Base-by-base conservation (phyloP, 2,797 vertebrate genomes). In the Platyrinchus mystaceus region DNA sequence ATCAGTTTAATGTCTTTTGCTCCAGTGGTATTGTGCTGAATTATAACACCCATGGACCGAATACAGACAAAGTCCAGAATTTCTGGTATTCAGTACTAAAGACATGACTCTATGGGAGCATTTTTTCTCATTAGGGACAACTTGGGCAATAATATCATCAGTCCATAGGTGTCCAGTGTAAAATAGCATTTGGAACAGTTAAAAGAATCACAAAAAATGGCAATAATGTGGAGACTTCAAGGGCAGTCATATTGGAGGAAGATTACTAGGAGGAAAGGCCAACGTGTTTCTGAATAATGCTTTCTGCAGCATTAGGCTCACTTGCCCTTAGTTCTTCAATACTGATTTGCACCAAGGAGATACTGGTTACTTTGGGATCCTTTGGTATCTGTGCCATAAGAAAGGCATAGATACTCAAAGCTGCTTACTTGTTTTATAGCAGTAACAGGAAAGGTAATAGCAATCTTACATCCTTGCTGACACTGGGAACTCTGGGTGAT, bases 61-160 rank as follows among this genome's bases (percentile, higher is more conserved):
- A 85, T 24, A 74, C 18, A 90, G 83, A 69, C 12, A 88, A 85
- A 70, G 7, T 59, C 63, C 63, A 62, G 47, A 73, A 75, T 79
- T 89, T 96, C 19, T 62, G 36, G 23, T 46, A 56, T 70, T 84
- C 59, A 62, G 8, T 34, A 23, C 11, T 20, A 70, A 14, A 28
- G 11, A 12, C 26, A 39, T 30, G 44, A 44, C 41, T 74, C 69
- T 62, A 11, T 79, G 56, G 28, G 36, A 77, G 4, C 0, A 4
- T 30, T 79, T 50, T 79, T 46, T 78, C 32, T 76, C 70, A n/a
- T 67, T 84, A 47, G 46, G 39, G 60, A 70, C 75, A 80, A 52
- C 39, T 52, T 60, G 75, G 36, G 12, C 85, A 70, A 47, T 43
- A 75, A 50, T 46, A 63, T 68, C n/a, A 70, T 49, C 64, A 88